Base-by-base conservation (phyloP, 1,140 invertebrate species). In the Formica exsecta region DNA sequence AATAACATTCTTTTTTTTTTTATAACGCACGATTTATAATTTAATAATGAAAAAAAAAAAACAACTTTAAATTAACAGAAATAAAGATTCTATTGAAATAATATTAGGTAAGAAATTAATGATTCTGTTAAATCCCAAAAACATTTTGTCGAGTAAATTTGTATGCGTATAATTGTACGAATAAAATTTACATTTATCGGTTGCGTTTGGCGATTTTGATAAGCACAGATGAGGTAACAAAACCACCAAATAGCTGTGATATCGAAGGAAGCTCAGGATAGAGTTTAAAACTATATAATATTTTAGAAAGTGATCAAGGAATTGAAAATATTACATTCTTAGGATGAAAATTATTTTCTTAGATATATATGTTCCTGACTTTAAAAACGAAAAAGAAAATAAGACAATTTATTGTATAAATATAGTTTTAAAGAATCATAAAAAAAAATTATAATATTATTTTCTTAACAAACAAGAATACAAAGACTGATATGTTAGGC, bases 171-270 rank as follows among this genome's bases (percentile, higher is more conserved):
- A 44, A 2, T 41, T 29, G 36, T 13, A 44, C 9, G 25, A 80
- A 38, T 54, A 7, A 41, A 57, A 32, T 32, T 44, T 59, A 25
- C 13, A 54, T 79, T 77, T 3, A 48, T 41, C 36, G 29, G 48
- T 54, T 59, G 36, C 75, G 32, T 25, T 32, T n/a, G 22, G 36
- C 0, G 25, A 36, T 36, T 73, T 59, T 36, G 65, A 73, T 61
- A 32, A 44, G 44, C 51, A 19, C 22, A 38, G 44, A 81, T 73
- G 66, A 59, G 22, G 25, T 81, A 81, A 81, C 13, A 71, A 36
- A 59, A n/a, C n/a, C n/a, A n/a, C n/a, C 25, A 80, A 36, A 57
- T 29, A 16, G n/a, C 32, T 32, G 5, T 5, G 4, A 83, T 29
- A 22, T 13, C n/a, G n/a, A 74, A 74, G n/a, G 22, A 22, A 57